Evolutionary conservation across 2,113 vertebrate species (phyloP).

Genomic region (Drymodes brunneopygia): DNA sequence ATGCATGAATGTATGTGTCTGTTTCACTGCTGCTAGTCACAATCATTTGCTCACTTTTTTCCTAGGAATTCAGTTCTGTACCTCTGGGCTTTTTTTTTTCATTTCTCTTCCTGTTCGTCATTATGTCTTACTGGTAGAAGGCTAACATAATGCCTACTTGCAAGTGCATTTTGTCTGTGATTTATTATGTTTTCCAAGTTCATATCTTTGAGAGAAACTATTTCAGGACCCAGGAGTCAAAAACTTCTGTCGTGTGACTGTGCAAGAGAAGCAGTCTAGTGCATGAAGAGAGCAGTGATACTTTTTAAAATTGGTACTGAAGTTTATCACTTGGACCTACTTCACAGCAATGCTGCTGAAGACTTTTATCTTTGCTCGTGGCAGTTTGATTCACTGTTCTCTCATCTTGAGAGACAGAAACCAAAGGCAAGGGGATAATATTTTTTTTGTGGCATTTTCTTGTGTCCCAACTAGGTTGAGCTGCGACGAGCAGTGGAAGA

Average conservation of each 20-base stretch:
- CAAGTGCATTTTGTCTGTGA: not conserved
- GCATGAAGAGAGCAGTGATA: not conserved
- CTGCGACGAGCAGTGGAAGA: constrained; percentile 85
- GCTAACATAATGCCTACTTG: not conserved
- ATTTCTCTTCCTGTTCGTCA: not conserved
- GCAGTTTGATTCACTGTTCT: not conserved
- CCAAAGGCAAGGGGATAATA: not conserved
- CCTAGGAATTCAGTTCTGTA: not conserved
- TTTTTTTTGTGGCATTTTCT: not conserved
- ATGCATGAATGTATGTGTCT: not conserved
- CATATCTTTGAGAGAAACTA: not conserved
- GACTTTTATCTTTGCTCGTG: not conserved
- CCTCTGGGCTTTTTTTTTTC: not conserved
- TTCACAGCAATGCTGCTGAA: not conserved
- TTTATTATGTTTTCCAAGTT: not conserved
- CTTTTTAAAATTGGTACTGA: not conserved
- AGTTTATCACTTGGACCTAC: not conserved
- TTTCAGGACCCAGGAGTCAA: not conserved
- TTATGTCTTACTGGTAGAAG: not conserved
- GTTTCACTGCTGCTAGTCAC: not conserved
- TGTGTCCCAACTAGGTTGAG: constrained; percentile 75
- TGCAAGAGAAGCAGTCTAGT: not conserved
- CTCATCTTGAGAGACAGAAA: not conserved
- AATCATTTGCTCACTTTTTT: not conserved
- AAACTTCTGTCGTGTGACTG: not conserved